A percentile compares a stretch with the other conserved stretches of the same genome.
phyloP scores from a whole-genome alignment of 2,797 vertebrate species.

The Florisuga fusca region DNA sequence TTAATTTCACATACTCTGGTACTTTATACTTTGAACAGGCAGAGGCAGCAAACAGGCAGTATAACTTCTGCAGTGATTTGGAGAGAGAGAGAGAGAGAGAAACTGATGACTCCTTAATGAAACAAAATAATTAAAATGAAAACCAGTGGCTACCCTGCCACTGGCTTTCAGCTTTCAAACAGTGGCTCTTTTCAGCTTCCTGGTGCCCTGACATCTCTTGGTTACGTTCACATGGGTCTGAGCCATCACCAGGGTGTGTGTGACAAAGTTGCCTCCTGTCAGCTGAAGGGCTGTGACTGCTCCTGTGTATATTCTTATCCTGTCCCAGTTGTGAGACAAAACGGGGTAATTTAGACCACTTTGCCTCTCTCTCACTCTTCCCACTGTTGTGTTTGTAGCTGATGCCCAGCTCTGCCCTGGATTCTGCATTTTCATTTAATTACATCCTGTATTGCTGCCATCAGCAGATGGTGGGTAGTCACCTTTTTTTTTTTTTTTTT shows the following conservation, averaged over 20 bases:
- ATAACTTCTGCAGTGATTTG: background rate
- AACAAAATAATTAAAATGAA: background rate
- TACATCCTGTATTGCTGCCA: constrained; percentile 30
- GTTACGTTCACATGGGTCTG: background rate
- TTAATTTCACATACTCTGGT: background rate
- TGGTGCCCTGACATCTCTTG: background rate
- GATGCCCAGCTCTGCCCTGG: constrained; percentile 23
- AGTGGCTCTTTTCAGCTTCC: background rate
- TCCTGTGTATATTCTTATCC: background rate
- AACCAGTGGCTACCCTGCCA: background rate
- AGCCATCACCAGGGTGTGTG: background rate
- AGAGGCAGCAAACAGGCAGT: background rate
- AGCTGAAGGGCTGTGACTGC: background rate
- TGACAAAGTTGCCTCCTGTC: background rate
- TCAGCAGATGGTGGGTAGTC: constrained; percentile 46
- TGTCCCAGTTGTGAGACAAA: background rate
- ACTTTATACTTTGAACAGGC: background rate
- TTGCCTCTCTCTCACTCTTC: background rate
- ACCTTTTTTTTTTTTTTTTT: background rate
- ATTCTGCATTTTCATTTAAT: constrained; percentile 61
- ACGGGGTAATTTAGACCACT: background rate
- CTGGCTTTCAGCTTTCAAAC: background rate
- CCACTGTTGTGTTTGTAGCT: background rate
- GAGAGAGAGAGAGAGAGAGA: background rate
- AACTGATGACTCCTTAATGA: background rate